Evolutionary conservation across 2,797 vertebrate genomes (phyloP), one percentile per base, ranked within the genome.

Genomic region (Delichon dasypus): DNA sequence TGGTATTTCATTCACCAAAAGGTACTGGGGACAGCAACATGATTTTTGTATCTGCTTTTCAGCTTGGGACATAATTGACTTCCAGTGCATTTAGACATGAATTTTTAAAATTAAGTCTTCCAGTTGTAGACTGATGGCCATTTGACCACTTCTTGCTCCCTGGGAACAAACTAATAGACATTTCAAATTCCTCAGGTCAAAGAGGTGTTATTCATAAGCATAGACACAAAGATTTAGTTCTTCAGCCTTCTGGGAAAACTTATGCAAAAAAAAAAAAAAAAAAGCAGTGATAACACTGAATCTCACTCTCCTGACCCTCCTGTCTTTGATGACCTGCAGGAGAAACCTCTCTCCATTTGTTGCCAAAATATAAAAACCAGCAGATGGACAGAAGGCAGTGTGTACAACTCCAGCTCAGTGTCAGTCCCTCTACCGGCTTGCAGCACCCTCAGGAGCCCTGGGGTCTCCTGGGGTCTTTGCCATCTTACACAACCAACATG

Each of bases 151-250:
- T 72, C 50, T 85, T 75, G 27, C 32, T 93, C 60, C 19, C 55
- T 85, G 16, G 30, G 54, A 78, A 36, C 66, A 85, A 84, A 91
- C 51, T 38, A 82, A 92, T 38, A 97, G 84, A 73, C 8, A 1
- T 96, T 94, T 96, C 87, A 89, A 93, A 97, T 94, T 97, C 60
- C 78, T 94, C 9, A 42, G 79, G 64, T 96, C 88, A 96, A 95
- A 95, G 60, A 32, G 0, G 0, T 45, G 9, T 71, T 71, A 75
- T 88, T 88, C 61, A 64, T 68, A 92, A 83, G 48, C 10, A 72
- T 0, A 93, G 65, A 42, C 26, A 91, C n/a, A 93, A 88, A 79
- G 51, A 65, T 66, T 71, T 54, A 71, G 77, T 78, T 96, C 47
- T 93, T 85, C 55, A 45, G 34, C 73, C 15, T 90, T 29, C 19